Evolutionary conservation across 2,113 vertebrate species (phyloP).

Genomic region (Coreoperca whiteheadi): DNA sequence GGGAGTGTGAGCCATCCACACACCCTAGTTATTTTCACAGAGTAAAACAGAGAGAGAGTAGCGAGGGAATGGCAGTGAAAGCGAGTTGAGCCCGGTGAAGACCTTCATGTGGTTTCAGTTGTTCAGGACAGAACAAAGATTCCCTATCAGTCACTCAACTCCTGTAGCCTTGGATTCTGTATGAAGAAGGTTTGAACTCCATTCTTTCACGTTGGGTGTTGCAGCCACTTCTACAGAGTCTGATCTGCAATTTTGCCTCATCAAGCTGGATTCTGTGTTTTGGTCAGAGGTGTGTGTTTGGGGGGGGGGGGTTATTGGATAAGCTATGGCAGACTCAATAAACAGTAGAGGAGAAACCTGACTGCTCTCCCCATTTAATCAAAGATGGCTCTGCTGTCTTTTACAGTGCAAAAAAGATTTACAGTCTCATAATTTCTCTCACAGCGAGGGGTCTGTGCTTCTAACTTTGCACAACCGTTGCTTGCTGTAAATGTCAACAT

Average conservation of each 20-base stretch:
- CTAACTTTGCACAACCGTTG: slow-evolving; percentile 15
- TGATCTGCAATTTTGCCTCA: slow-evolving; percentile 7
- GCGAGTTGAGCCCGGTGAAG: neutral
- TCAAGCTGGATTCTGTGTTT: neutral
- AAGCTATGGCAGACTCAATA: slow-evolving; percentile 30
- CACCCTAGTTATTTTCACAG: slow-evolving; percentile 5
- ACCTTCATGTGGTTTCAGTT: neutral
- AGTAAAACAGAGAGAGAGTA: neutral
- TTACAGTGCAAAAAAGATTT: slow-evolving; percentile 52
- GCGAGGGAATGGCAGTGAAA: neutral
- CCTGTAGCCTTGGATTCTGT: neutral
- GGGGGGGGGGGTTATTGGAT: slow-evolving; percentile 17
- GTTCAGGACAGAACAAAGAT: slow-evolving; percentile 8
- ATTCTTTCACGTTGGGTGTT: neutral
- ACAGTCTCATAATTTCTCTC: slow-evolving; percentile 51
- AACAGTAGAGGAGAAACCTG: slow-evolving; percentile 35
- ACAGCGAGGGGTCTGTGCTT: slow-evolving; percentile 8
- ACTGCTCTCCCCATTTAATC: slow-evolving; percentile 45
- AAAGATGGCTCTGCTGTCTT: slow-evolving; percentile 49
- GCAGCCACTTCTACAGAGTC: too few species aligned
- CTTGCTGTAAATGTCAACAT: slow-evolving; percentile 43
- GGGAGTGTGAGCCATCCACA: slow-evolving; percentile 31
- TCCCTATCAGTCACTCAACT: neutral
- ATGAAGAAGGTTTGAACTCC: neutral
- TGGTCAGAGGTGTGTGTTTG: neutral